A percentile compares a stretch with the other conserved stretches of the same genome.
Conservation (phyloP, 2,797 vertebrate species). For the Danio albolineatus region DNA sequence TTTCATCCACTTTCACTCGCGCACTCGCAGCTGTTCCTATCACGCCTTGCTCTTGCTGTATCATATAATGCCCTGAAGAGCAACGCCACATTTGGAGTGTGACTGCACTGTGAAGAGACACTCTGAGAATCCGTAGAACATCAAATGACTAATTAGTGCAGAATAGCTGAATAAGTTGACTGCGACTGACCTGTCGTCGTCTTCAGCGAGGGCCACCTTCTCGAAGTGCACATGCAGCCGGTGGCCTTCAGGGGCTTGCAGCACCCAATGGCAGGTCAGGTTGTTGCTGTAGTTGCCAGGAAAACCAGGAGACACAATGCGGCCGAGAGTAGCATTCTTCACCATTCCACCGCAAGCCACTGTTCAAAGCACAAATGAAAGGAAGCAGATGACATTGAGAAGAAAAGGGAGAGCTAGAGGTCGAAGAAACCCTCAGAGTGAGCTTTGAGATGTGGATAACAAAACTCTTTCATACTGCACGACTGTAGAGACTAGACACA, state of each 20-base stretch:
- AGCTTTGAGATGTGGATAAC: conserved; percentile 3
- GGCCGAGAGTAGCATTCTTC: conserved; percentile 85
- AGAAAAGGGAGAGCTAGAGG: neutral
- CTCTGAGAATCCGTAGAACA: conserved; percentile 32
- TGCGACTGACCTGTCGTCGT: conserved; percentile 87
- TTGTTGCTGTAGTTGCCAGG: conserved; percentile 96
- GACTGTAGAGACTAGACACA: neutral
- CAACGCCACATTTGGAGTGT: conserved; percentile 35
- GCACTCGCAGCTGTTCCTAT: conserved; percentile 40
- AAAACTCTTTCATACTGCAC: neutral
- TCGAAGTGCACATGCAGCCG: conserved; percentile 92
- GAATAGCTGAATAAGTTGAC: neutral
- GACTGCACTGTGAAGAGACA: conserved; percentile 33
- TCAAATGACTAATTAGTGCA: conserved; percentile 14
- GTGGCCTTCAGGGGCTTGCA: conserved; percentile 84
- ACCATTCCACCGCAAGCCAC: conserved; percentile 88
- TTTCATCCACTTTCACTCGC: conserved; percentile 21
- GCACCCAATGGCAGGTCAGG: conserved; percentile 92
- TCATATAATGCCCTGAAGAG: conserved; percentile 40
- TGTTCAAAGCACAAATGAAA: conserved; percentile 58
- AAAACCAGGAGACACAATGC: conserved; percentile 89
- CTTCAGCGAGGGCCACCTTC: conserved; percentile 92
- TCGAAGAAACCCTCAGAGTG: neutral
- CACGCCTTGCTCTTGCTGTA: conserved; percentile 19
- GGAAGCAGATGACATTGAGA: conserved; percentile 24